Base-by-base conservation (phyloP, 2,888 invertebrate species). In the Troides aeacus region DNA sequence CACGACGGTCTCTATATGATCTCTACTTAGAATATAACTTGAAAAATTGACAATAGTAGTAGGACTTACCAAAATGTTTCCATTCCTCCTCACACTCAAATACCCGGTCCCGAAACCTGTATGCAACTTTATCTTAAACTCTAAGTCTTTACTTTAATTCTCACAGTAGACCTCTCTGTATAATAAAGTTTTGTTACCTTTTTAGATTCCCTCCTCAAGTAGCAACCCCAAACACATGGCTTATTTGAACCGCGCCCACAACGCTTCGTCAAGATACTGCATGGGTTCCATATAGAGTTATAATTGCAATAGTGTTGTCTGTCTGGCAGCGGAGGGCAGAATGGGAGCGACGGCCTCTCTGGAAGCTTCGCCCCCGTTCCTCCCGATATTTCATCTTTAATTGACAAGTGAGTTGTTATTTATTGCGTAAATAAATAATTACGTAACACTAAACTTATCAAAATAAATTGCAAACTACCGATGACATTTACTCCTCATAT, bases 331-430 rank as follows among this genome's bases (percentile, higher is more conserved):
- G 90, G 92, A 75, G 92, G 89, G 73, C 89, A 80, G 68, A 90
- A 85, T 75, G 90, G 88, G 78, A 90, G 90, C 81, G 91, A 91
- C 72, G 87, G 85, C 69, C 85, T 83, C 68, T 86, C 90, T 46
- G 88, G 87, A 70, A 82, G 83, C 81, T 87, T 87, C 81, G 86
- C 88, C 72, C 89, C 91, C 73, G 86, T 88, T 74, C 87, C 93
- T 75, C 85, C 92, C 73, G 93, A 93, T 83, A 93, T 92, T 80
- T 92, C 92, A 69, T 91, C 92, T 74, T 78, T 93, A 78, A 93
- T 93, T 76, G 93, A 93, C 79, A 93, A 93, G 92, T 91, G 79
- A 83, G 88, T 77, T 62, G 56, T 30, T 42, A 17, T 23, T 17
- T 7, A 8, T 39, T 39, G 39, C 10, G 39, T 10, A 39, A 10